phyloP scores from a whole-genome alignment of 2,113 vertebrate genomes.

The Balaenoptera acutorostrata region DNA sequence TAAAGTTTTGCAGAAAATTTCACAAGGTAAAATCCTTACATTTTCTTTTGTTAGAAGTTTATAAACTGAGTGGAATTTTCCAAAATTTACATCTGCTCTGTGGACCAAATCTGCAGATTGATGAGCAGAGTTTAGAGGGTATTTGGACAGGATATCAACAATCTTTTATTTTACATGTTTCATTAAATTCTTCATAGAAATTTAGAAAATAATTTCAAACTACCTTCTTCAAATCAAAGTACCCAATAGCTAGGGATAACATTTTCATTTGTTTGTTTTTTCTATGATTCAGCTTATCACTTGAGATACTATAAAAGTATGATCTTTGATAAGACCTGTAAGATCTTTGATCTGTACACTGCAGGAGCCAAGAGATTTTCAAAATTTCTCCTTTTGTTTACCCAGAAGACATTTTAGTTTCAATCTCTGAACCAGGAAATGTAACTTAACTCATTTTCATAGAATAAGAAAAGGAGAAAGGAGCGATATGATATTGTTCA shows the following conservation, averaged over 20 bases:
- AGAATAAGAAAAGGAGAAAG: background rate
- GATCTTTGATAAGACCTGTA: background rate
- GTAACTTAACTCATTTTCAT: background rate
- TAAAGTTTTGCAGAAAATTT: background rate
- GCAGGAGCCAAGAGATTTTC: background rate
- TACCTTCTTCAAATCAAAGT: background rate
- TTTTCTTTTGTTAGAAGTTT: background rate
- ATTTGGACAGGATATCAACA: background rate
- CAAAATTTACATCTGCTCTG: background rate
- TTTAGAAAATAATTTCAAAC: background rate
- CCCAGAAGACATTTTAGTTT: background rate
- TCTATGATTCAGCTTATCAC: background rate
- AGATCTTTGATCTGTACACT: background rate
- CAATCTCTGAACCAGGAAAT: background rate
- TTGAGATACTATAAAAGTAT: background rate
- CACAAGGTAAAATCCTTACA: background rate
- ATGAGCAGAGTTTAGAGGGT: background rate
- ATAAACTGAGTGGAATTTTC: background rate
- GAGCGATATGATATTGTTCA: background rate
- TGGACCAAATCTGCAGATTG: background rate
- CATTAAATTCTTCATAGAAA: background rate
- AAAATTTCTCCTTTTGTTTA: background rate
- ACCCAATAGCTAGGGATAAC: background rate
- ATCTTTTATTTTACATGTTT: background rate
- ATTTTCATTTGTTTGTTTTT: background rate